A percentile compares a stretch with the other conserved stretches of the same genome.
Evolutionary conservation across 2,113 vertebrate species (phyloP).

Genomic region (Sebastes schlegelii): DNA sequence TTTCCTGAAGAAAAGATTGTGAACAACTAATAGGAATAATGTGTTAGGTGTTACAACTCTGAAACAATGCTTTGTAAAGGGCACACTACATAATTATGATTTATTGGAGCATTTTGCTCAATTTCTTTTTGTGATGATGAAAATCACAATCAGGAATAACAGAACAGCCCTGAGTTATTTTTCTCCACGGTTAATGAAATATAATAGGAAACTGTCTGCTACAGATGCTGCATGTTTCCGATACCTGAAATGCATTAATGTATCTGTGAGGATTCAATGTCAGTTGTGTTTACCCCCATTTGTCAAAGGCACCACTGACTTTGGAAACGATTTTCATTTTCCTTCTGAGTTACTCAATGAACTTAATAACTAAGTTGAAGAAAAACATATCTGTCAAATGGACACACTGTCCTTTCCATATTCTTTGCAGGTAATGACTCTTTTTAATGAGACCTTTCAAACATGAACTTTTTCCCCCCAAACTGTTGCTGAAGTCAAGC

Average conservation of each 20-base stretch:
- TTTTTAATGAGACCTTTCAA: conserved; percentile 10
- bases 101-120: too few species aligned
- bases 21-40: too few species aligned
- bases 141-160: too few species aligned
- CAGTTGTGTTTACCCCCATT: not conserved
- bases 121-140: too few species aligned
- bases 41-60: too few species aligned
- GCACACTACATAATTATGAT: too few species aligned
- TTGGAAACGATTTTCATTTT: not conserved
- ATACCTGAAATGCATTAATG: not conserved
- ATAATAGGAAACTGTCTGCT: too few species aligned
- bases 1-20: too few species aligned
- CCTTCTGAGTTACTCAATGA: not conserved
- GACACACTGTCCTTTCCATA: not conserved
- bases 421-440: not conserved
- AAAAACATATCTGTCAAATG: not conserved
- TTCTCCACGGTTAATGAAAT: too few species aligned
- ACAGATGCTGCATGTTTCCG: not conserved
- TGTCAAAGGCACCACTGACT: not conserved
- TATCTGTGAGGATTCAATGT: not conserved
- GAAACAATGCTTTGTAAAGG: too few species aligned
- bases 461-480: not conserved
- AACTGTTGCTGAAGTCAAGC: not conserved
- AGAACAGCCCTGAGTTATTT: too few species aligned
- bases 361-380: not conserved